Percentiles rank a stretch among this genome's conserved stretches.
Conservation (phyloP, 2,797 vertebrate species). For the Tragopan temminckii region DNA sequence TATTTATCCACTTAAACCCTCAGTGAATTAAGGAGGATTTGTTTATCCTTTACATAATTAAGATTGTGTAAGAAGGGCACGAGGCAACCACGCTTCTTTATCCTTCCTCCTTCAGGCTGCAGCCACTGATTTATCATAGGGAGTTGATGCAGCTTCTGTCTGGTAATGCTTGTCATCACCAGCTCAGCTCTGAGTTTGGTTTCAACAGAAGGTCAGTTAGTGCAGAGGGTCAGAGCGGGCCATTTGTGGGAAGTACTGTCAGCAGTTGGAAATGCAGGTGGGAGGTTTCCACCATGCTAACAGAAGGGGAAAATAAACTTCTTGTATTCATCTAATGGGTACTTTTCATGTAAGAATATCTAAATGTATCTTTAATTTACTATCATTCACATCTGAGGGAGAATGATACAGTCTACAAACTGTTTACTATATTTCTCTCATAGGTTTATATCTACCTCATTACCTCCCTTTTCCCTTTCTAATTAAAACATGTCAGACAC, state of each 20-base stretch:
- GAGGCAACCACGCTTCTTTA: not conserved
- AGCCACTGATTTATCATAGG: not conserved
- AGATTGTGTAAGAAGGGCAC: not conserved
- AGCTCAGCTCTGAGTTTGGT: not conserved
- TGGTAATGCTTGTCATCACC: not conserved
- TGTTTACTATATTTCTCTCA: not conserved
- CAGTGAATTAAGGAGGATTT: not conserved
- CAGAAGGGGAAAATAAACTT: not conserved
- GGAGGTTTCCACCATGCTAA: not conserved
- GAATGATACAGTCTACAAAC: not conserved
- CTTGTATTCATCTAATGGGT: slow-evolving; percentile 51
- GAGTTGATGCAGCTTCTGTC: not conserved
- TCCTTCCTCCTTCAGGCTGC: not conserved
- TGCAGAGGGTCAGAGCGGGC: not conserved
- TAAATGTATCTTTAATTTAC: slow-evolving; percentile 68
- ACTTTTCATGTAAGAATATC: slow-evolving; percentile 59
- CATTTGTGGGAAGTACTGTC: not conserved
- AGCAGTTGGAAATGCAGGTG: not conserved
- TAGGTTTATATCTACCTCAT: slow-evolving; percentile 39
- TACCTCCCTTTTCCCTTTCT: slow-evolving; percentile 47
- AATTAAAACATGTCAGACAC: slow-evolving; percentile 77
- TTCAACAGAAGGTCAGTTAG: not conserved
- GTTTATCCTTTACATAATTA: slow-evolving; percentile 27
- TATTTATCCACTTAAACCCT: not conserved
- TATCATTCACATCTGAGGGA: slow-evolving; percentile 40